Evolutionary conservation across 2,113 vertebrate species (phyloP), one percentile per base, ranked within the genome.

Genomic region (Pseudois nayaur): DNA sequence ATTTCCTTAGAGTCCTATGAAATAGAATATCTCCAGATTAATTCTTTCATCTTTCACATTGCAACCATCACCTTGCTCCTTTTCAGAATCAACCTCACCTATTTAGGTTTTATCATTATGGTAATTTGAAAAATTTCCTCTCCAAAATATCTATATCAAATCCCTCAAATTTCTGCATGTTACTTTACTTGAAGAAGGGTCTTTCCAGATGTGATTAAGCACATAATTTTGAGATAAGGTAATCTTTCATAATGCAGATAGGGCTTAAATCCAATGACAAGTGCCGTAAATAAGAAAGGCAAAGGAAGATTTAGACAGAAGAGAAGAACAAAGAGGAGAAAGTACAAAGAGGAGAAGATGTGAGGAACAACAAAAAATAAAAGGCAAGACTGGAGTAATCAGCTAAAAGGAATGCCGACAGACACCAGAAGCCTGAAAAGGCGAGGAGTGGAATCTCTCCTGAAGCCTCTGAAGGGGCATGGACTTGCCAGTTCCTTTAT

Each of bases 71-170:
- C 13, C 15, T 94, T 88, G 15, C 5, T 88, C 21, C 13, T 27
- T 71, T 89, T 93, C 7, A 89, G 54, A 97, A 82, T 89, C 43
- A 86, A 23, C 12, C 59, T 54, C 33, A 85, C 43, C 4, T 40
- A 29, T 54, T 23, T 88, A 36, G 12, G 4, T 40, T 87, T 94
- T 64, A 76, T 59, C 31, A 91, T 15, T 48, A 33, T 5, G 15
- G 2, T 62, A 52, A 36, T 76, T 15, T 74, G 17, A 90, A 91
- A 43, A 60, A 3, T 25, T 23, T 4, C 1, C 15, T 12, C n/a
- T 76, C 29, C n/a, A 79, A 87, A 43, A 78, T 6, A 79, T 3
- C 21, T 8, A n/a, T 1, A 13, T 64, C 8, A 74, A 71, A 85
- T 21, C 21, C 25, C 7, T 86, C 23, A 9, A 86, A 86, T 76